A percentile compares a stretch with the other conserved stretches of the same genome.
These are phyloP conservation scores for Ceryle rudis DNA, from an alignment of 2,797 vertebrate genomes.

Conservation along the genomic window DNA sequence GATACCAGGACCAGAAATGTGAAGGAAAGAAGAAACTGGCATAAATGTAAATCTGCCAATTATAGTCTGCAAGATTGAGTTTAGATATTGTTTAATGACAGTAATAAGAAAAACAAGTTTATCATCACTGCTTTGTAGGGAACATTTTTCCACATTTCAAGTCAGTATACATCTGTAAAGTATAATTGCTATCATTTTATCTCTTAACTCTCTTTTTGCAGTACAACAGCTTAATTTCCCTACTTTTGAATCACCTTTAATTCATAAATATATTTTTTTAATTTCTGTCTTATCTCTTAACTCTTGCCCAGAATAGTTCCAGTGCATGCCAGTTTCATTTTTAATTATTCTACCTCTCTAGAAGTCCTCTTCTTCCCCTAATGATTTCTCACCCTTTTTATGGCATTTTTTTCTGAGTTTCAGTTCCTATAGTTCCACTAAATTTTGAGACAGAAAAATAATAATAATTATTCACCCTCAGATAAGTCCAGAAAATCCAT, in stretches of 20 bases:
- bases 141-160: not conserved
- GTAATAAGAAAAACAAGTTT: not conserved
- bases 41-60: conserved; percentile 19
- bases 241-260: not conserved
- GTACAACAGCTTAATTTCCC: not conserved
- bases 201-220: not conserved
- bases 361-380: not conserved
- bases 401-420: not conserved
- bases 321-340: not conserved
- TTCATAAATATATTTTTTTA: not conserved
- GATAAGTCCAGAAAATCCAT: not conserved
- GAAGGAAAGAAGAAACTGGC: conserved; percentile 1
- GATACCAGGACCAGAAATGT: not conserved
- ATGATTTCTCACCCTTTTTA: not conserved
- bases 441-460: not conserved
- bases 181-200: not conserved
- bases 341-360: not conserved
- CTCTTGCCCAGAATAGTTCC: not conserved
- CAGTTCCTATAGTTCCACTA: not conserved
- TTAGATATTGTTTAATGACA: not conserved
- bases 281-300: not conserved
- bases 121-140: not conserved
- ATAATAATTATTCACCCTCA: not conserved
- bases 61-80: not conserved
- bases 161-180: not conserved